phyloP scores from a whole-genome alignment of 1,140 invertebrate species.

The Drosophila triauraria region DNA sequence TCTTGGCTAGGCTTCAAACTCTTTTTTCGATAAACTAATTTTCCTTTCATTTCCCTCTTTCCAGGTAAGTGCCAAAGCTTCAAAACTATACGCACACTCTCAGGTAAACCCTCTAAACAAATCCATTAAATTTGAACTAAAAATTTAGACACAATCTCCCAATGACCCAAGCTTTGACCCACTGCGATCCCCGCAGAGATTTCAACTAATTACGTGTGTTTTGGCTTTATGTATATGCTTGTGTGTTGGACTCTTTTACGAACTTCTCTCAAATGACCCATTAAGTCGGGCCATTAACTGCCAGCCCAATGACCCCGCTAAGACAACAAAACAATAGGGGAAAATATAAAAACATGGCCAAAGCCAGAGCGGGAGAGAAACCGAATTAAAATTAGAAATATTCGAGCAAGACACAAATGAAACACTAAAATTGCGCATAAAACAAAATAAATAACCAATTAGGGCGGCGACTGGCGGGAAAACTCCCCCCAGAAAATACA shows the following conservation, averaged over 20 bases:
- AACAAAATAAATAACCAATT: constrained; percentile 80
- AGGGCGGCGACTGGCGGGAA: constrained; percentile 36
- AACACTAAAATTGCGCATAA: constrained; percentile 62
- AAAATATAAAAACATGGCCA: constrained; percentile 21
- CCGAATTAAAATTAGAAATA: constrained; percentile 69
- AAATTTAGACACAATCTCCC: constrained; percentile 35
- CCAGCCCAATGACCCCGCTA: constrained; percentile 72
- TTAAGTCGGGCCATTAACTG: constrained; percentile 75
- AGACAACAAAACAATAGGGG: constrained; percentile 21
- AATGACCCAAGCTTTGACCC: constrained; percentile 55
- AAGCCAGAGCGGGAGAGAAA: constrained; percentile 26
- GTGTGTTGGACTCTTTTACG: constrained; percentile 63
- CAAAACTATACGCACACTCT: neutral
- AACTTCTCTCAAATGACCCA: constrained; percentile 77
- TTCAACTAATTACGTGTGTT: constrained; percentile 61
- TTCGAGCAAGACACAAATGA: constrained; percentile 26
- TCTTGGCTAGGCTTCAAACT: neutral
- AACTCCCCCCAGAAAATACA: constrained; percentile 58
- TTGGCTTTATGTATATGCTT: constrained; percentile 24
- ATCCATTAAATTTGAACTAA: constrained; percentile 34
- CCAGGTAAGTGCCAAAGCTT: constrained; percentile 34
- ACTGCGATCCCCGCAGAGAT: constrained; percentile 33
- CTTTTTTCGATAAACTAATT: neutral
- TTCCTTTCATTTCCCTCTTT: constrained; percentile 27
- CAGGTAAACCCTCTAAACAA: constrained; percentile 45